These are phyloP conservation scores for Nibea albiflora DNA, from an alignment of 2,113 vertebrate genomes.

Conservation along the genomic window DNA sequence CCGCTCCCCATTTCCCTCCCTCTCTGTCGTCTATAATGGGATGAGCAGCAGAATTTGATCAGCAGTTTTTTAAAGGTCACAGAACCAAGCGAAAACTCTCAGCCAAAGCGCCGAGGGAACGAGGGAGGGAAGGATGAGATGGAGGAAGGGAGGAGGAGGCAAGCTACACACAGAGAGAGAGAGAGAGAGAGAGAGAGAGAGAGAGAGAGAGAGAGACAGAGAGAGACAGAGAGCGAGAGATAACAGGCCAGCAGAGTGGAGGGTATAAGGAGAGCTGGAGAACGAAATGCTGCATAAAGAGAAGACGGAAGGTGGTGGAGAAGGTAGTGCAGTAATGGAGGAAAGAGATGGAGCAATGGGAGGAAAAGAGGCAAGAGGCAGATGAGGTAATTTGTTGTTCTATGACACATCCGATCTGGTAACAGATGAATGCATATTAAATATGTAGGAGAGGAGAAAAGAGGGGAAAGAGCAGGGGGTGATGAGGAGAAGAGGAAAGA, in stretches of 20 bases:
- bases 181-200: slow-evolving; percentile 8
- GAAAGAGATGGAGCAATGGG: slow-evolving; percentile 14
- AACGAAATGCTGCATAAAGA: slow-evolving; percentile 17
- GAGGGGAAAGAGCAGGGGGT: slow-evolving; percentile 1
- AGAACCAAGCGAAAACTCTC: slow-evolving; percentile 62
- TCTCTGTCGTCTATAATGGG: slow-evolving; percentile 61
- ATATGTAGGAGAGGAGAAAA: slow-evolving; percentile 65
- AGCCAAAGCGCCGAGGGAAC: slow-evolving; percentile 51
- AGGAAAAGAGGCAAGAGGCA: slow-evolving; percentile 35
- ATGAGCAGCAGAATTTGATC: slow-evolving; percentile 78
- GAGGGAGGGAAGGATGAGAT: slow-evolving; percentile 27
- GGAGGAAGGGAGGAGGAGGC: slow-evolving; percentile 8
- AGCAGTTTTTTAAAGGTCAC: slow-evolving; percentile 80
- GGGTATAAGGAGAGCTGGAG: slow-evolving; percentile 1
- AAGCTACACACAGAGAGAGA: background rate
- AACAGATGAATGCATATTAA: slow-evolving; percentile 71
- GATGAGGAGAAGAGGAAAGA: slow-evolving; percentile 23
- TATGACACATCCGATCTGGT: slow-evolving; percentile 67
- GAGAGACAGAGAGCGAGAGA: slow-evolving; percentile 9
- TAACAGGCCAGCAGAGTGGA: slow-evolving; percentile 10
- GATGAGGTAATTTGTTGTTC: slow-evolving; percentile 69
- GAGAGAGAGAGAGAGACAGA: no score
- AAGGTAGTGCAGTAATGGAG: slow-evolving; percentile 22
- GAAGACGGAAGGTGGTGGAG: slow-evolving; percentile 25
- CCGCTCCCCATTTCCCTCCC: slow-evolving; percentile 13